phyloP scores from a whole-genome alignment of 1,140 invertebrate species.

The Metaphire vulgaris region DNA sequence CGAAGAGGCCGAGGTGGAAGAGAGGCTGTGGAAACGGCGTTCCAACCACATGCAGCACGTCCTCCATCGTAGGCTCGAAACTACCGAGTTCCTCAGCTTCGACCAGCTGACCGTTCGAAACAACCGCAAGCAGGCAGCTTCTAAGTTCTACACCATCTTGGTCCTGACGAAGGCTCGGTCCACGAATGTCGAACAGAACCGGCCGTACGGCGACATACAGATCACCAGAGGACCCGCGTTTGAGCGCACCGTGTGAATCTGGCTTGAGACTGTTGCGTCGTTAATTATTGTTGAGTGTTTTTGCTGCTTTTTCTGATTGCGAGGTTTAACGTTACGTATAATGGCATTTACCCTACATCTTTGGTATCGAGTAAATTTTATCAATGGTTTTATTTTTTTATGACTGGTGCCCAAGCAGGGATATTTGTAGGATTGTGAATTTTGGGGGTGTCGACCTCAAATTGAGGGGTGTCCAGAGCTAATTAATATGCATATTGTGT shows the following conservation, averaged over 20 bases:
- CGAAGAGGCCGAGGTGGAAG: constrained; percentile 78
- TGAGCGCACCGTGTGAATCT: background rate
- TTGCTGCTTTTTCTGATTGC: too few species aligned
- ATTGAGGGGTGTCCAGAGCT: too few species aligned
- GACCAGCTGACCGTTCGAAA: constrained; percentile 70
- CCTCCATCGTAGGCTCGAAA: constrained; percentile 68
- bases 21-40: constrained; percentile 84
- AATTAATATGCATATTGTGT: too few species aligned
- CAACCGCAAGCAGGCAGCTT: constrained; percentile 86
- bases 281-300: too few species aligned
- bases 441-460: too few species aligned
- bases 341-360: too few species aligned
- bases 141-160: constrained; percentile 90
- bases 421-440: too few species aligned
- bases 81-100: constrained; percentile 59
- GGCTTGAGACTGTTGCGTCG: background rate
- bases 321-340: too few species aligned
- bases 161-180: constrained; percentile 94
- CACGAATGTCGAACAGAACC: constrained; percentile 74
- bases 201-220: constrained; percentile 73
- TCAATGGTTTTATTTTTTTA: too few species aligned
- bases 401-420: too few species aligned
- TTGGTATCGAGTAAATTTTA: too few species aligned
- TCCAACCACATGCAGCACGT: constrained; percentile 81
- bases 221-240: constrained; percentile 76